phyloP scores from a whole-genome alignment of 2,113 vertebrate species.

The Brevimyrus niger region DNA sequence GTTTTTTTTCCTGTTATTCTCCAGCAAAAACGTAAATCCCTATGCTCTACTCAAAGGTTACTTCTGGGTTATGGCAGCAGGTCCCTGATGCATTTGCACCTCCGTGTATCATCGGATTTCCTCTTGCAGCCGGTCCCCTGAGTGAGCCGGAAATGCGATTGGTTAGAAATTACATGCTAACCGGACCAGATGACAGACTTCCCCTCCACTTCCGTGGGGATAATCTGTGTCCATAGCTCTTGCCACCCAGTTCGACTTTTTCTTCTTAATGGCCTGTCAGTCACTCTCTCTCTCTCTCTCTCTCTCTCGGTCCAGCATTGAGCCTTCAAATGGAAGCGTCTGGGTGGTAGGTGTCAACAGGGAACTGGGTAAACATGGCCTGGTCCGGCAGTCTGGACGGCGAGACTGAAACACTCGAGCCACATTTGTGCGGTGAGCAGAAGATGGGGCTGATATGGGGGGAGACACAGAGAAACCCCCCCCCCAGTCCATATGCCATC shows the following conservation, averaged over 20 bases:
- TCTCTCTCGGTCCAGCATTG: neutral
- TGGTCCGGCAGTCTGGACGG: neutral
- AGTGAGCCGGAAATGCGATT: neutral
- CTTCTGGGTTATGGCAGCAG: neutral
- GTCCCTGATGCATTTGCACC: neutral
- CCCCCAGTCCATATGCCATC: neutral
- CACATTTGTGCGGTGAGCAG: neutral
- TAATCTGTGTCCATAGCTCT: constrained; percentile 59
- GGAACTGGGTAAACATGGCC: neutral
- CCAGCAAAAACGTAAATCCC: neutral
- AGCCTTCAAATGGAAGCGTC: neutral
- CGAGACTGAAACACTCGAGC: neutral
- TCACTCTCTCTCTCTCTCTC: neutral
- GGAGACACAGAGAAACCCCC: neutral
- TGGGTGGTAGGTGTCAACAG: neutral
- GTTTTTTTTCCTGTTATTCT: neutral
- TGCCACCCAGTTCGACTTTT: constrained; percentile 67
- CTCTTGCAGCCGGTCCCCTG: neutral
- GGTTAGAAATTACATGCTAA: neutral
- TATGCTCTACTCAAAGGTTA: neutral
- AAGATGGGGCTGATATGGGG: constrained; percentile 19
- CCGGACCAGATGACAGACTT: neutral
- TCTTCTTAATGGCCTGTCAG: constrained; percentile 70
- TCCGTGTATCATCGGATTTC: neutral
- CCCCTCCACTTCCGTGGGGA: constrained; percentile 31